Evolutionary conservation across 1,140 invertebrate genomes (phyloP), one percentile per base, ranked within the genome.

Genomic region (Bombus soroeensis): DNA sequence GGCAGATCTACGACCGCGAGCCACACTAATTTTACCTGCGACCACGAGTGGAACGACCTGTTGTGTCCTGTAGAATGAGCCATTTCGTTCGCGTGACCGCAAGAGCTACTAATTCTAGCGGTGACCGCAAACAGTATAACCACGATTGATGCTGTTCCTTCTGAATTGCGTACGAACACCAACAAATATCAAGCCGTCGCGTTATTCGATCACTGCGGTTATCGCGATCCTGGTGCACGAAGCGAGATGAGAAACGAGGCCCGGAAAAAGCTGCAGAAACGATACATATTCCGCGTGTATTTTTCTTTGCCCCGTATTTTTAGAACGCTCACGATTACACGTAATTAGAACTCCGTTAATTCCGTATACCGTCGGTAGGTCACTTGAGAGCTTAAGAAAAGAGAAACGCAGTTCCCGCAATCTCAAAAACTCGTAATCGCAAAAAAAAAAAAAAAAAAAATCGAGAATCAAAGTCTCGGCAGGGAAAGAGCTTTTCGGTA

Each of bases 1-100:
- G 39, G 39, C 25, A 47, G 71, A 74, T 74, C 53, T 81, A 73
- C n/a, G 68, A 62, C 37, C 15, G 32, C 53, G 13, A 41, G 53
- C 73, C 53, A 43, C 37, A 34, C 68, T 73, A 73, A 81, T 81
- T 73, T 28, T 73, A 73, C 78, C 34, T n/a, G 22, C 18, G 34
- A 59, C 47, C 79, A 41, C 66, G 41, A 81, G 79, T 81, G 28
- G 34, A 81, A 72, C 43, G 79, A 81, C 79, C 79, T 81, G 79
- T 81, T 81, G 66, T 68, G 43, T 71, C 66, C 43, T 13, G 32
- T 25, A 34, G 47, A 71, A 57, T 72, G 66, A 71, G 79, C 79
- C 47, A 71, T 71, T 81, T 57, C 43, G 34, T 72, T 81, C 66
- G 66, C 66, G 43, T 57, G 66, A 81, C 68, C 68, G 28, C 47